These are phyloP conservation scores for Megathymus violae DNA, from an alignment of 1,140 invertebrate species.

Conservation along the genomic window DNA sequence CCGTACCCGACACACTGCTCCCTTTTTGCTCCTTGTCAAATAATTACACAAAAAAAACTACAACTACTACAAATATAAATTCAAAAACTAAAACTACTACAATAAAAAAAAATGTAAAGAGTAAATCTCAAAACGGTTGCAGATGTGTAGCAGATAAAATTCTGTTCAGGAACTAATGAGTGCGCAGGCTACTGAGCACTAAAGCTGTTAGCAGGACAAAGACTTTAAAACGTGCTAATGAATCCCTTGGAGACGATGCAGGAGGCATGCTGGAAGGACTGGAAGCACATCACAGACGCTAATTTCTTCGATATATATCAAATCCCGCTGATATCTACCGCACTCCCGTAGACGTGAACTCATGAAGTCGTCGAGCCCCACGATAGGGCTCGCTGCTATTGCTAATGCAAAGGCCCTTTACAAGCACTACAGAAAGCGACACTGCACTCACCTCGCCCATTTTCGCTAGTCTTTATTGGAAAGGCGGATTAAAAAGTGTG, in stretches of 20 bases:
- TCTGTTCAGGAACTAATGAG: slow-evolving; percentile 34
- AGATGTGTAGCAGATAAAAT: slow-evolving; percentile 20
- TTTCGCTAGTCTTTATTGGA: slow-evolving; percentile 79
- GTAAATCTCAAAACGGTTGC: slow-evolving; percentile 4
- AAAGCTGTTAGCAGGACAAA: slow-evolving; percentile 57
- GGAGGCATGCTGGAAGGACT: slow-evolving; percentile 41
- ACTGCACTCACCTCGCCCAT: slow-evolving; percentile 83
- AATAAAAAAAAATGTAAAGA: slow-evolving; percentile 16
- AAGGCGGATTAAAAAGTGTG: slow-evolving; percentile 78
- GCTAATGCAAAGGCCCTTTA: slow-evolving; percentile 54
- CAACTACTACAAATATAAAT: slow-evolving; percentile 15
- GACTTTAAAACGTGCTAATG: slow-evolving; percentile 56
- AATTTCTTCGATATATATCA: slow-evolving; percentile 27
- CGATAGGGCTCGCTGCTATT: slow-evolving; percentile 51
- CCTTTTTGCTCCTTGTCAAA: slow-evolving; percentile 40
- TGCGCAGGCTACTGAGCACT: slow-evolving; percentile 42
- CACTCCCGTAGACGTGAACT: slow-evolving; percentile 70
- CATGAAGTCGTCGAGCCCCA: slow-evolving; percentile 62
- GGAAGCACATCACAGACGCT: slow-evolving; percentile 59
- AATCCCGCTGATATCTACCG: slow-evolving; percentile 39
- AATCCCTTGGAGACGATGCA: slow-evolving; percentile 33
- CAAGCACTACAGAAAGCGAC: slow-evolving; percentile 76
- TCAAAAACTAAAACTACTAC: slow-evolving; percentile 3
- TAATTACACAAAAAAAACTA: slow-evolving; percentile 31
- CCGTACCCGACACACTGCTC: slow-evolving; percentile 55